These are phyloP conservation scores for Pemphigus obesinymphae DNA, from an alignment of 1,140 invertebrate species.

Conservation along the genomic window DNA sequence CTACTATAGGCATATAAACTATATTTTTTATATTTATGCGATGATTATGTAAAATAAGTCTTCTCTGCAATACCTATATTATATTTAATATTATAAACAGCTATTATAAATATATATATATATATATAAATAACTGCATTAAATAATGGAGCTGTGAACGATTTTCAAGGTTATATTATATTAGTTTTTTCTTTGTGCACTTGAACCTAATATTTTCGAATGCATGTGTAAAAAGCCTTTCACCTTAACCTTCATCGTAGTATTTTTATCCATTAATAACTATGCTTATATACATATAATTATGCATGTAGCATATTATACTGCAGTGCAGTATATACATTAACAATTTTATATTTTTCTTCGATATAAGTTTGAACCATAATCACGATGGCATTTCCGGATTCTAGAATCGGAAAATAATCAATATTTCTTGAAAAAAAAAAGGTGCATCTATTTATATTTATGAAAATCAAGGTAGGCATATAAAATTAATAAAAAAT, in stretches of 20 bases:
- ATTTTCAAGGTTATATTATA: slow-evolving; percentile 4
- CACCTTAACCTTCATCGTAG: not conserved
- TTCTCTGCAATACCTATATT: not conserved
- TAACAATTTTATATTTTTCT: not conserved
- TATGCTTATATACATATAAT: not conserved
- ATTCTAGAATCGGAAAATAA: too few relatives aligned
- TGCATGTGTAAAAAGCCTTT: not conserved
- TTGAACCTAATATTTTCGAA: not conserved
- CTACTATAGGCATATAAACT: not conserved
- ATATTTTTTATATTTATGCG: not conserved
- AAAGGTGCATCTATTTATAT: too few relatives aligned
- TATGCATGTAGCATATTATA: too few relatives aligned
- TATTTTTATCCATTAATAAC: not conserved
- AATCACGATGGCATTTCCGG: not conserved
- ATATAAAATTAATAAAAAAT: too few relatives aligned
- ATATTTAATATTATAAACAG: not conserved
- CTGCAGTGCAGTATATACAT: too few relatives aligned
- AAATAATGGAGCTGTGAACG: not conserved
- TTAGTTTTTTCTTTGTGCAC: not conserved
- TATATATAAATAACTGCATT: not conserved
- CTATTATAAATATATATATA: not conserved
- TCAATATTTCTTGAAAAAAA: too few relatives aligned
- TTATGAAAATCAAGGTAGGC: too few relatives aligned
- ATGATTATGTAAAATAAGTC: not conserved
- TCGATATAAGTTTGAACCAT: not conserved